Conservation (phyloP, 1,140 invertebrate species). For the Drosophila neocordata region DNA sequence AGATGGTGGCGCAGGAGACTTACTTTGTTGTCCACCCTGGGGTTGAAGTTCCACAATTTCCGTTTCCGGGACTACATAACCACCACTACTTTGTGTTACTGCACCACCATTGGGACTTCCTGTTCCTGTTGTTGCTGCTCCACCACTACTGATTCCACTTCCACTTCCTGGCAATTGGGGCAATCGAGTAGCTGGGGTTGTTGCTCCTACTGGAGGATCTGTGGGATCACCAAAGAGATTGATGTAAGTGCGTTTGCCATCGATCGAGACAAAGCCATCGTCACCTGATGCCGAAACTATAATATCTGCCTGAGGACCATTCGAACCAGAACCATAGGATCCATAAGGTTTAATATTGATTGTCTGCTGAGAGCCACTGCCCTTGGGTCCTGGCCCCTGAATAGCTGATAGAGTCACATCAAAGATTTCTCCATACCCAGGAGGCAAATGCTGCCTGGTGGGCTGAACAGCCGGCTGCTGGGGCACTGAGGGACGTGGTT, state of each 20-base stretch:
- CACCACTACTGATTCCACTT: background rate
- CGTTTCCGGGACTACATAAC: conserved; percentile 83
- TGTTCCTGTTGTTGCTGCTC: conserved; percentile 4
- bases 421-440: conserved; percentile 90
- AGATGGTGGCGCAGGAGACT: conserved; percentile 35
- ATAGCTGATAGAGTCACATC: conserved; percentile 94
- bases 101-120: conserved; percentile 36
- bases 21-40: conserved; percentile 40
- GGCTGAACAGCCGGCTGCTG: conserved; percentile 77
- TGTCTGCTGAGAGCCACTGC: conserved; percentile 82
- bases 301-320: conserved; percentile 84
- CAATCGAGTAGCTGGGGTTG: conserved; percentile 62
- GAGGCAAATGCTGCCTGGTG: conserved; percentile 78
- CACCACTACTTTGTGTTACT: conserved; percentile 79
- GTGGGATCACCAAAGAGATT: conserved; percentile 89
- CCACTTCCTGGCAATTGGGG: conserved; percentile 63
- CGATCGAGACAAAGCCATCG: conserved; percentile 95
- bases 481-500: conserved; percentile 76
- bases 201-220: conserved; percentile 76
- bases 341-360: conserved; percentile 82
- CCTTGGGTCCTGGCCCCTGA: conserved; percentile 88
- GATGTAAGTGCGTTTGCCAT: conserved; percentile 94
- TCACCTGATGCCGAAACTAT: conserved; percentile 90
- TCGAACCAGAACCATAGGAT: conserved; percentile 41
- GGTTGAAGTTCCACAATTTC: conserved; percentile 77